Percentiles rank a stretch among this genome's conserved stretches.
Conservation (phyloP, 1,140 invertebrate genomes). For the Wiebesia pumilae region DNA sequence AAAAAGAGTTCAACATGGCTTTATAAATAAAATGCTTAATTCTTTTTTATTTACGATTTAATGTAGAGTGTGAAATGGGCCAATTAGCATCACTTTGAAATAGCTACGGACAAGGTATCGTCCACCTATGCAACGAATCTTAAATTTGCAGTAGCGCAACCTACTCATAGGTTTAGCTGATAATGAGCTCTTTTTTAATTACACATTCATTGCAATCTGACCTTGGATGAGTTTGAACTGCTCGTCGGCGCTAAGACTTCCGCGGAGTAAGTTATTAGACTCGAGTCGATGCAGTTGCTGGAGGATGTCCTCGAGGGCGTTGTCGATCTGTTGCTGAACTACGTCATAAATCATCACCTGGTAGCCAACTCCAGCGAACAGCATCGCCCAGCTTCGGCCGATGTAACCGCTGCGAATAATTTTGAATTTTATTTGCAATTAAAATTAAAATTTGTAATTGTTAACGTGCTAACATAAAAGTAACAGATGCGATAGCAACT, state of each 20-base stretch:
- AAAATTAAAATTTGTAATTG: no score
- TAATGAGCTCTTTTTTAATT: not conserved
- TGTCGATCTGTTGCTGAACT: constrained; percentile 82
- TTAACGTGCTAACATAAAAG: no score
- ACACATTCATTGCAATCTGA: constrained; percentile 60
- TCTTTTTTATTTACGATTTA: no score
- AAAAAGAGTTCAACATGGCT: no score
- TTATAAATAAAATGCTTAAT: no score
- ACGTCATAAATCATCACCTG: constrained; percentile 91
- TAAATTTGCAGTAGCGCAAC: not conserved
- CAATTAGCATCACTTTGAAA: no score
- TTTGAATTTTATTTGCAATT: not conserved
- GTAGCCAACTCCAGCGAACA: constrained; percentile 95
- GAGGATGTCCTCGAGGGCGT: constrained; percentile 84
- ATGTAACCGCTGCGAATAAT: constrained; percentile 87
- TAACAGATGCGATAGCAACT: no score
- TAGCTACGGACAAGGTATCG: not conserved
- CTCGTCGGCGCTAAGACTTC: constrained; percentile 81
- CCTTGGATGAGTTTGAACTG: constrained; percentile 88
- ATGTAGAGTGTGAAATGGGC: no score
- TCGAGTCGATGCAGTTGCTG: constrained; percentile 84
- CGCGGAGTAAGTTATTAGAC: constrained; percentile 82
- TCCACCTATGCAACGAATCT: not conserved
- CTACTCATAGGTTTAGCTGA: not conserved
- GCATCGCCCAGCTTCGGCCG: constrained; percentile 95